Percentiles rank a stretch among this genome's conserved stretches.
Evolutionary conservation across 2,888 invertebrate genomes (phyloP).

Genomic region (Lithophane ornitopus): DNA sequence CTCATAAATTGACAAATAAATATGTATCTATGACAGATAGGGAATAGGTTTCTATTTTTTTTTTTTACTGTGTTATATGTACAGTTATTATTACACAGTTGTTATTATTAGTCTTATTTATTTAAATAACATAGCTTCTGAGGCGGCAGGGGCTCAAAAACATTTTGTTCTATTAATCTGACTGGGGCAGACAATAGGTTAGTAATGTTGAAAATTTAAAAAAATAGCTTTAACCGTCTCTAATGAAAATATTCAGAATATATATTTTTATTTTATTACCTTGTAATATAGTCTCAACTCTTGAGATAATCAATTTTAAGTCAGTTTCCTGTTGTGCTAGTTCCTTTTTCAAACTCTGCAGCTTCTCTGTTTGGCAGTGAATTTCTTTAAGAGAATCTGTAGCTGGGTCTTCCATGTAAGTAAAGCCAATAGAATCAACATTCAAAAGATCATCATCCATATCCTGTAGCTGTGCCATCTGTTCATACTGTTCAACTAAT

Average conservation of each 20-base stretch:
- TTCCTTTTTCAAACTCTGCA: slow-evolving; percentile 91
- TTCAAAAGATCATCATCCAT: slow-evolving; percentile 88
- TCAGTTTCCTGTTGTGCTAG: slow-evolving; percentile 91
- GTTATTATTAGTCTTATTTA: too few species aligned
- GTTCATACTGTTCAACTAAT: slow-evolving; percentile 92
- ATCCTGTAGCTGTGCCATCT: slow-evolving; percentile 92
- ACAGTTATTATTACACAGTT: too few species aligned
- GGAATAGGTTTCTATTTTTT: too few species aligned
- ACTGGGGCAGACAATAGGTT: too few species aligned
- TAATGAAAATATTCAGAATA: not conserved
- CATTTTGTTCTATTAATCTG: too few species aligned
- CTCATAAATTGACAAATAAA: too few species aligned
- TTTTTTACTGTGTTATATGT: too few species aligned
- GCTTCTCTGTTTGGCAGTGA: slow-evolving; percentile 91
- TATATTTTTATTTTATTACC: slow-evolving; percentile 69
- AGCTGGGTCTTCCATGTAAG: slow-evolving; percentile 91
- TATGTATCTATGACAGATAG: too few species aligned
- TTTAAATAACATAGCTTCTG: too few species aligned
- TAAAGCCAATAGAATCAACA: slow-evolving; percentile 91
- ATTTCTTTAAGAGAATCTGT: slow-evolving; percentile 92
- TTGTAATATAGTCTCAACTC: slow-evolving; percentile 80
- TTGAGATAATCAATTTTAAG: slow-evolving; percentile 87
- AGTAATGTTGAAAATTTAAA: not conserved
- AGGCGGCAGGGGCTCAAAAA: too few species aligned
- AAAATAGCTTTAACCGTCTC: not conserved